Percentiles rank a stretch among this genome's conserved stretches.
phyloP scores from a whole-genome alignment of 2,888 invertebrate genomes.

The Linnaemya tessellans region DNA sequence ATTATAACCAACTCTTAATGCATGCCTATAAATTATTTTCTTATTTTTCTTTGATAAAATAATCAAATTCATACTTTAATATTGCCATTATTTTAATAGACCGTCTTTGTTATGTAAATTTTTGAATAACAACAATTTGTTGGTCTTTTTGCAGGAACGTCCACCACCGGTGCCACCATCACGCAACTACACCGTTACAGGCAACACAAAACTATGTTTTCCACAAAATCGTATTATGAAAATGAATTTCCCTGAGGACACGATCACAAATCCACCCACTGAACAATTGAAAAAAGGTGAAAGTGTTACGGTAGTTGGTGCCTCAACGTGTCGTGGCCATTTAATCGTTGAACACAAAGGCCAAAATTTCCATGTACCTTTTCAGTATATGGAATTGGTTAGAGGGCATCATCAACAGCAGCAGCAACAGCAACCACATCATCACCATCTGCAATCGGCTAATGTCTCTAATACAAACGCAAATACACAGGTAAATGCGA shows the following conservation, averaged over 20 bases:
- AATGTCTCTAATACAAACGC: conserved; percentile 53
- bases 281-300: conserved; percentile 90
- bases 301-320: conserved; percentile 93
- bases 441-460: conserved; percentile 49
- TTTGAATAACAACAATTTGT: conserved; percentile 16
- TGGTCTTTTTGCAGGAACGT: conserved; percentile 86
- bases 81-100: conserved; percentile 8
- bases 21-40: neutral
- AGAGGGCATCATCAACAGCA: conserved; percentile 72
- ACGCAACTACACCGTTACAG: conserved; percentile 94
- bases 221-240: conserved; percentile 96
- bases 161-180: conserved; percentile 96
- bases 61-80: conserved; percentile 8
- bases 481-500: conserved; percentile 60
- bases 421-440: conserved; percentile 65
- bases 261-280: conserved; percentile 79
- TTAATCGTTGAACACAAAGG: conserved; percentile 92
- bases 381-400: conserved; percentile 90
- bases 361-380: conserved; percentile 90
- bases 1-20: neutral
- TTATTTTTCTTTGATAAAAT: neutral
- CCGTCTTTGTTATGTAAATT: conserved; percentile 61
- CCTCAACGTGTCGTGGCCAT: conserved; percentile 93
- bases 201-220: conserved; percentile 95
- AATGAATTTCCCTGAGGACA: conserved; percentile 91